Conservation (phyloP, 2,113 vertebrate species). For the Aspiorhynchus laticeps region DNA sequence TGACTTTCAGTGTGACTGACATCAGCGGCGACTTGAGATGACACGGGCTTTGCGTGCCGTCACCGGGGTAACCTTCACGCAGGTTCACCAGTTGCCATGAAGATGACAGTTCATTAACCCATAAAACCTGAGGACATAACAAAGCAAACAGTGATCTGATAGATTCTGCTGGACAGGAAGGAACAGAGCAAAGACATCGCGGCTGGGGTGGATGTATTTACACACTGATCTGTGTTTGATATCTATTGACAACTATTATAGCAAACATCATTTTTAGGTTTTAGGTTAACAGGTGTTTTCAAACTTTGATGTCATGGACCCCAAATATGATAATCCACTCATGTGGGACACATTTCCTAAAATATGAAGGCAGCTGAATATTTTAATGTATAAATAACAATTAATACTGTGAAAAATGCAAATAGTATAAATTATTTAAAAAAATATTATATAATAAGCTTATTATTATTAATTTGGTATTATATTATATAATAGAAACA, state of each 20-base stretch:
- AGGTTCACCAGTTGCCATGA: slow-evolving; percentile 44
- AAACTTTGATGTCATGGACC: no score
- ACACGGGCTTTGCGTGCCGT: slow-evolving; percentile 47
- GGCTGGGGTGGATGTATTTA: neutral
- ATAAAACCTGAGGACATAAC: slow-evolving; percentile 43
- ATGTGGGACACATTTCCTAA: no score
- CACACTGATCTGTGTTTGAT: neutral
- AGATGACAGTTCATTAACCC: slow-evolving; percentile 61
- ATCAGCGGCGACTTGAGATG: slow-evolving; percentile 54
- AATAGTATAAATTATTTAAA: no score
- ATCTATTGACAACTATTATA: neutral
- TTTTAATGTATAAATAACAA: neutral
- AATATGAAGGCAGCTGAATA: neutral
- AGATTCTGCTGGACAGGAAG: slow-evolving; percentile 28
- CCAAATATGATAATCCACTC: no score
- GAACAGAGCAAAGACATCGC: neutral
- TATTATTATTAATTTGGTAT: no score
- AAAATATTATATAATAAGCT: no score
- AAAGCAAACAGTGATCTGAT: slow-evolving; percentile 53
- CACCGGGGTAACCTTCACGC: slow-evolving; percentile 48
- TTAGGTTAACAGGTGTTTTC: no score
- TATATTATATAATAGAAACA: no score
- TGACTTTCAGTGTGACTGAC: slow-evolving; percentile 61
- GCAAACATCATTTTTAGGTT: neutral
- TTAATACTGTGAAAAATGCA: no score